Base-by-base conservation (phyloP, 2,797 vertebrate species). In the Nannoperca obscura region DNA sequence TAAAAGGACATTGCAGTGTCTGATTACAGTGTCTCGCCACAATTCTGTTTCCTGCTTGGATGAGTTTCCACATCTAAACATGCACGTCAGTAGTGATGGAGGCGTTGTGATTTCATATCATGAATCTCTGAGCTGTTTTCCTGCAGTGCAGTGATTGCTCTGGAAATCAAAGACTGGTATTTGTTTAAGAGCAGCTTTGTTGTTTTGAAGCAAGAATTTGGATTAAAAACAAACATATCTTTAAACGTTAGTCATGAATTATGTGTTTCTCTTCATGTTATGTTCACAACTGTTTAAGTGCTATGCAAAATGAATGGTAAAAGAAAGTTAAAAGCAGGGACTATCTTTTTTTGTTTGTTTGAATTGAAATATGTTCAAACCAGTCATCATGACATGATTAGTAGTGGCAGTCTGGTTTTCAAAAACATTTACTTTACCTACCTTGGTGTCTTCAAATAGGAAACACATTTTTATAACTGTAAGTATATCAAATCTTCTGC, bases 151-250 rank as follows among this genome's bases (percentile, higher is more conserved):
- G 53, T 59, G 20, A 61, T 69, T 20, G 13, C 32, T 27, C 54
- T 6, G 32, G 1, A 78, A 69, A 66, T 77, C 52, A 71, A 47
- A 77, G n/a, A 69, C 66, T 74, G 66, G 10, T 40, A 46, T 69
- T 73, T 70, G 42, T 80, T 61, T 34, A 42, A 61, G 7, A 85
- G 40, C 24, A 75, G 32, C 47, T 50, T 60, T 72, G 44, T 46
- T 40, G 34, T 85, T 76, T 36, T 59, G 58, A 69, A 72, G 60
- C 34, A 77, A 63, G 38, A 74, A 20, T 24, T 60, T 76, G 15
- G 2, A 91, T 83, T 86, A 85, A 88, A 92, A 82, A 71, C 1
- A 13, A 71, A 69, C 15, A 10, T 81, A 74, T 82, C 7, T 4
- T 66, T 27, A 17, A 58, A 71, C 27, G 5, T 10, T 69, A 36